Evolutionary conservation across 2,888 invertebrate species (phyloP).

Genomic region (Noctua janthina): DNA sequence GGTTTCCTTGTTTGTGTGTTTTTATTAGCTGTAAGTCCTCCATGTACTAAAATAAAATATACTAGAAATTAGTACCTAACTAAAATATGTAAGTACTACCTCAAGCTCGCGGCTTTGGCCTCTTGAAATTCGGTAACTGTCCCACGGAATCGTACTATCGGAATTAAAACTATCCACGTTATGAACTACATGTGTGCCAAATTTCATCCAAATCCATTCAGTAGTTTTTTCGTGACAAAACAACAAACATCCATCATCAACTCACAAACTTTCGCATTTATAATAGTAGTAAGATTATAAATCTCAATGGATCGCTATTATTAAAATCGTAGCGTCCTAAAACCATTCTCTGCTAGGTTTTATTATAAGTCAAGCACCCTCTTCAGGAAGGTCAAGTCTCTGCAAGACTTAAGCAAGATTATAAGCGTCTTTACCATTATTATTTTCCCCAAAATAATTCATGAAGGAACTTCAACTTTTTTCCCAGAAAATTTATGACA

Average conservation of each 20-base stretch:
- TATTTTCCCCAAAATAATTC: conserved; percentile 9
- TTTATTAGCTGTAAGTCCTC: no score
- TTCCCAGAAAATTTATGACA: not conserved
- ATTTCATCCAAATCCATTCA: not conserved
- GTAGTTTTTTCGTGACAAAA: not conserved
- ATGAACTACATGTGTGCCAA: not conserved
- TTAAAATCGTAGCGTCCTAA: not conserved
- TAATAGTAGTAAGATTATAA: not conserved
- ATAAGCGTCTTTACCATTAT: conserved; percentile 15
- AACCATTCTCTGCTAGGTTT: conserved; percentile 2
- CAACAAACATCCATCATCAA: not conserved
- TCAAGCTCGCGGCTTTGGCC: not conserved
- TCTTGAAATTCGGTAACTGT: not conserved
- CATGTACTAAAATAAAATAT: no score
- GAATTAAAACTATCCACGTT: not conserved
- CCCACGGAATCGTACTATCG: not conserved
- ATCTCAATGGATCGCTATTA: not conserved
- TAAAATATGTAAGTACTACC: not conserved
- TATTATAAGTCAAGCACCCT: conserved; percentile 12
- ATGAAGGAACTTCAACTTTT: not conserved
- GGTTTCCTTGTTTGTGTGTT: no score
- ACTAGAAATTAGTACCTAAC: not conserved
- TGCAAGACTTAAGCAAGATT: not conserved
- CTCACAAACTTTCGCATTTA: not conserved
- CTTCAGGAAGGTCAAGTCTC: not conserved